These are phyloP conservation scores for Clarias laeviceps DNA, from an alignment of 2,797 vertebrate species.

Conservation along the genomic window DNA sequence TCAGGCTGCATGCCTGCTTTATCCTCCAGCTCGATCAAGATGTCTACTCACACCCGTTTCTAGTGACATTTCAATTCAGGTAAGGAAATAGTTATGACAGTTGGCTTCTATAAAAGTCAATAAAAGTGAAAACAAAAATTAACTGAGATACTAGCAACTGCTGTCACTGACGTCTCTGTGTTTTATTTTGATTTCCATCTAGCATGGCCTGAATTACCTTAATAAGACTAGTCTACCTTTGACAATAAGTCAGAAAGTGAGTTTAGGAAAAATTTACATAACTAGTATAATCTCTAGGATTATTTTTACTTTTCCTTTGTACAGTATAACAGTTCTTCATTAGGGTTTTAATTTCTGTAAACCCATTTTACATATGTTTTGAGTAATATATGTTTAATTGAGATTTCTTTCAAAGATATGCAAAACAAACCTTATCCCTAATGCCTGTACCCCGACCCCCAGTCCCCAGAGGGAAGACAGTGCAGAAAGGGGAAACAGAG, in stretches of 20 bases:
- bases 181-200: neutral
- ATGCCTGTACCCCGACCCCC: neutral
- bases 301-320: neutral
- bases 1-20: neutral
- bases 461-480: constrained; percentile 37
- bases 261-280: neutral
- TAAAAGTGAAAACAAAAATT: neutral
- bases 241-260: neutral
- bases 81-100: neutral
- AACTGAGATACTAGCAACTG: neutral
- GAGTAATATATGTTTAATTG: neutral
- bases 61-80: neutral
- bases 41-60: neutral
- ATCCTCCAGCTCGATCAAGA: neutral
- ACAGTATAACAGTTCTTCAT: neutral
- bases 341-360: neutral
- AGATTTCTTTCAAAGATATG: constrained; percentile 7
- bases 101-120: neutral
- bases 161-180: neutral
- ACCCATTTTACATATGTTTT: neutral
- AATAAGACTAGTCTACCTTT: neutral
- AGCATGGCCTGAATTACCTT: neutral
- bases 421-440: neutral
- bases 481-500: constrained; percentile 52
- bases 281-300: neutral